Percentiles rank a stretch among this genome's conserved stretches.
phyloP scores from a whole-genome alignment of 2,113 vertebrate species.

The Petrocephalus zakoni region DNA sequence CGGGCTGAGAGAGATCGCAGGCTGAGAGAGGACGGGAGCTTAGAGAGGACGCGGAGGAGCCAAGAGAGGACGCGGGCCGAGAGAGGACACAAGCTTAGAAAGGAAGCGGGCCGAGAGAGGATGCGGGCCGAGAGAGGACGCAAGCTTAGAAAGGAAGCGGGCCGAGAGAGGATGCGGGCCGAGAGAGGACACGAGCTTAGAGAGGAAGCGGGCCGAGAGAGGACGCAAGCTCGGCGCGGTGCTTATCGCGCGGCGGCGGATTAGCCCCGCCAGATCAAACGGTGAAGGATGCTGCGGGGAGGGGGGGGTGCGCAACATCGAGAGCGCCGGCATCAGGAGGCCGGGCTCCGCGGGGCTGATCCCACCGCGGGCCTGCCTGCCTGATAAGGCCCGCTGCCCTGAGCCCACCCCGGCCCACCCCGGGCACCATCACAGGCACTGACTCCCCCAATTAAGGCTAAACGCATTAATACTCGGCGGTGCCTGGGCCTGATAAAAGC shows the following conservation, averaged over 20 bases:
- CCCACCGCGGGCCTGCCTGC: background rate
- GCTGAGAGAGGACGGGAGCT: background rate
- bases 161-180: background rate
- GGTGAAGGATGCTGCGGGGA: background rate
- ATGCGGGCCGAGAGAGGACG: background rate
- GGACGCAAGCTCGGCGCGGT: background rate
- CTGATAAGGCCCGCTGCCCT: conserved; percentile 26
- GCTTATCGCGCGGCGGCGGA: background rate
- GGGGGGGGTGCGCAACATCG: background rate
- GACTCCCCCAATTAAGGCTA: conserved; percentile 28
- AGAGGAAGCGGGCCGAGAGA: too few relatives aligned
- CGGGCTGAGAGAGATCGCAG: background rate
- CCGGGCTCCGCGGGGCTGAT: background rate
- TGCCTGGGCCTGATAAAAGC: conserved; percentile 29
- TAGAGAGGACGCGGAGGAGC: background rate
- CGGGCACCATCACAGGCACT: conserved; percentile 25
- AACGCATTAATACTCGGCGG: conserved; percentile 37
- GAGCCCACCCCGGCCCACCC: conserved; percentile 9
- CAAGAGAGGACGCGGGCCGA: background rate
- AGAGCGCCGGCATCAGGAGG: background rate
- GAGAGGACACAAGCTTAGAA: too few relatives aligned
- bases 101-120: background rate
- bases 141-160: too few relatives aligned
- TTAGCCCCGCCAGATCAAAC: background rate
- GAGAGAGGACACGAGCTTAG: too few relatives aligned